Percentiles rank a stretch among this genome's conserved stretches.
phyloP scores from a whole-genome alignment of 2,113 vertebrate genomes.

The Myrmecophaga tridactyla region DNA sequence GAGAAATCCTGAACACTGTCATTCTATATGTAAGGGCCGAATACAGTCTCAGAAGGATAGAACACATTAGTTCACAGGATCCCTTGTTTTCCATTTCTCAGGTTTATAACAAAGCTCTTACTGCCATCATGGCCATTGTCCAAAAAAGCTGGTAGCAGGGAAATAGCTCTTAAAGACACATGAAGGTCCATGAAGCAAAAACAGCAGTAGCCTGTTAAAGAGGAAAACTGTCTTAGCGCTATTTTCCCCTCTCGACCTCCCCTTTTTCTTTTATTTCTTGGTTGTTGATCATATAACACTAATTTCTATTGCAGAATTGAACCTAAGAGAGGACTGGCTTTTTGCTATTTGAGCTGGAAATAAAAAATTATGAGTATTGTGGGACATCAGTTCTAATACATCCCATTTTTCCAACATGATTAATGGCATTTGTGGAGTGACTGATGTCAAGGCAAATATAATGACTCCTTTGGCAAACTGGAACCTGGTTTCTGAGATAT shows the following conservation, averaged over 20 bases:
- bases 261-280: constrained; percentile 55
- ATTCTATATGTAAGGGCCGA: not conserved
- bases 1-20: not conserved
- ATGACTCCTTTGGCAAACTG: constrained; percentile 2
- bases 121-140: constrained; percentile 17
- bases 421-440: not conserved
- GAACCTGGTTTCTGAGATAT: not conserved
- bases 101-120: not conserved
- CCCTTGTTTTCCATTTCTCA: not conserved
- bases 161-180: constrained; percentile 53
- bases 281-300: constrained; percentile 75
- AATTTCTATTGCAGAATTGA: constrained; percentile 59
- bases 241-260: not conserved
- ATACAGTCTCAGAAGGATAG: not conserved
- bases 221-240: not conserved
- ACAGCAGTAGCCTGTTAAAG: not conserved
- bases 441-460: constrained; percentile 31
- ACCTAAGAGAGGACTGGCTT: constrained; percentile 49
- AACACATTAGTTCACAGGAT: not conserved
- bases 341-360: constrained; percentile 57
- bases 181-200: constrained; percentile 46
- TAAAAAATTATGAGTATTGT: constrained; percentile 57
- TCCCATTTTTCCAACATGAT: constrained; percentile 2
- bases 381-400: constrained; percentile 50
- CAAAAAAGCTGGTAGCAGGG: constrained; percentile 54